Evolutionary conservation across 1,140 invertebrate genomes (phyloP).

Genomic region (Drosophila dunni): DNA sequence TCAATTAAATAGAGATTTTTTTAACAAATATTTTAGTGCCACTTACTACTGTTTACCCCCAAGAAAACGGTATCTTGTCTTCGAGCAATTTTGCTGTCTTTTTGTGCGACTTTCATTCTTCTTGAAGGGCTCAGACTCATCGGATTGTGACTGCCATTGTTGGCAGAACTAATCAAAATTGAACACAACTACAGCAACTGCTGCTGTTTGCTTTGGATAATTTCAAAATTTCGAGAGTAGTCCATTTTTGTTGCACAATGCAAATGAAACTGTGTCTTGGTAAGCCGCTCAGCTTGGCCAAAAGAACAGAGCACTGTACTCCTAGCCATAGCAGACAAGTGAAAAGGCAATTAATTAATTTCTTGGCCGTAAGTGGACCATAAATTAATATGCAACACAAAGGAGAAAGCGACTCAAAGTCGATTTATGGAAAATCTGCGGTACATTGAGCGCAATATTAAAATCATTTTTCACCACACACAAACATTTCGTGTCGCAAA

Average conservation of each 20-base stretch:
- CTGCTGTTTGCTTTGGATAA: slow-evolving; percentile 19
- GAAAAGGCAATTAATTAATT: slow-evolving; percentile 45
- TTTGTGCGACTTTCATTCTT: not conserved
- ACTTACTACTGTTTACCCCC: no score
- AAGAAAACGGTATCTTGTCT: not conserved
- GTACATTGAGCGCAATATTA: slow-evolving; percentile 52
- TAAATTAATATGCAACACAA: slow-evolving; percentile 26
- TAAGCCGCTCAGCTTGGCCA: slow-evolving; percentile 1
- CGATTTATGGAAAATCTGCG: slow-evolving; percentile 52
- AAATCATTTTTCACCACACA: slow-evolving; percentile 64
- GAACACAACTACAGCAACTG: slow-evolving; percentile 1
- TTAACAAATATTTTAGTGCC: no score
- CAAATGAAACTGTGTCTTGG: slow-evolving; percentile 3
- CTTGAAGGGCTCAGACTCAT: not conserved
- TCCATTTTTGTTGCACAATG: not conserved
- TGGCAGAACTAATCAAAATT: slow-evolving; percentile 33
- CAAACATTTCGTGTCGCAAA: slow-evolving; percentile 39
- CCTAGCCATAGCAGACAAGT: slow-evolving; percentile 3
- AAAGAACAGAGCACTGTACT: not conserved
- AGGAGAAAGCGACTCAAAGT: slow-evolving; percentile 21
- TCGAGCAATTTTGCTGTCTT: not conserved
- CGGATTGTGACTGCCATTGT: not conserved
- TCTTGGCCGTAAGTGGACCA: not conserved
- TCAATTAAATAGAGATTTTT: no score
- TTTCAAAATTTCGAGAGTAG: not conserved